Conservation (phyloP, 2,888 invertebrate genomes). For the Pachycephus smyrnensis region DNA sequence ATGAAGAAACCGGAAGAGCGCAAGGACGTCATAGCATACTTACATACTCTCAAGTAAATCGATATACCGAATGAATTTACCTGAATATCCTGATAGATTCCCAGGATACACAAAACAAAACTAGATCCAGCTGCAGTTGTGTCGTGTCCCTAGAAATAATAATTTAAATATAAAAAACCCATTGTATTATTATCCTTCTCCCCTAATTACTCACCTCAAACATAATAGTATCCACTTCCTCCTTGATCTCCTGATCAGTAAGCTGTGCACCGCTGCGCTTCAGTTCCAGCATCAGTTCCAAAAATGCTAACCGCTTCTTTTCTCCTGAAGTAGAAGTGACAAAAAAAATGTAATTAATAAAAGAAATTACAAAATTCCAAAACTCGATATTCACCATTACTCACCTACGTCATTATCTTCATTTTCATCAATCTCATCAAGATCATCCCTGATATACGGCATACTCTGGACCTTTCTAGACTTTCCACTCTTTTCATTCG, state of each 20-base stretch:
- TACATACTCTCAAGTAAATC: conserved; percentile 62
- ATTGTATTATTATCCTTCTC: background rate
- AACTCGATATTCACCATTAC: conserved; percentile 20
- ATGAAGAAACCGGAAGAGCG: conserved; percentile 77
- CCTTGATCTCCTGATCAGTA: conserved; percentile 82
- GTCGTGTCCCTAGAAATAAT: conserved; percentile 75
- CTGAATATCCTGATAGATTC: conserved; percentile 80
- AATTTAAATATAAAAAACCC: background rate
- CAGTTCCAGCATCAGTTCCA: conserved; percentile 86
- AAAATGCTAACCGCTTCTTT: conserved; percentile 86
- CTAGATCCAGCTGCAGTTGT: conserved; percentile 87
- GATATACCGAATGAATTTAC: conserved; percentile 36
- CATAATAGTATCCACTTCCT: conserved; percentile 89
- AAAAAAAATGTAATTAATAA: conserved; percentile 11
- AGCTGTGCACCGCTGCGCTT: conserved; percentile 79
- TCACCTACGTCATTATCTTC: conserved; percentile 63
- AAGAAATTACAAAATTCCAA: conserved; percentile 9
- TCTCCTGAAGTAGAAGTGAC: conserved; percentile 68
- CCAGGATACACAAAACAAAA: conserved; percentile 84
- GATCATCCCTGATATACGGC: conserved; percentile 60
- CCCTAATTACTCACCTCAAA: conserved; percentile 74
- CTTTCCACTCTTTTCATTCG: conserved; percentile 9
- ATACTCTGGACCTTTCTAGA: conserved; percentile 31
- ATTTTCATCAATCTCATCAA: conserved; percentile 69
- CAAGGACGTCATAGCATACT: conserved; percentile 76